Base-by-base conservation (phyloP, 2,797 vertebrate species). In the Uromys caudimaculatus region DNA sequence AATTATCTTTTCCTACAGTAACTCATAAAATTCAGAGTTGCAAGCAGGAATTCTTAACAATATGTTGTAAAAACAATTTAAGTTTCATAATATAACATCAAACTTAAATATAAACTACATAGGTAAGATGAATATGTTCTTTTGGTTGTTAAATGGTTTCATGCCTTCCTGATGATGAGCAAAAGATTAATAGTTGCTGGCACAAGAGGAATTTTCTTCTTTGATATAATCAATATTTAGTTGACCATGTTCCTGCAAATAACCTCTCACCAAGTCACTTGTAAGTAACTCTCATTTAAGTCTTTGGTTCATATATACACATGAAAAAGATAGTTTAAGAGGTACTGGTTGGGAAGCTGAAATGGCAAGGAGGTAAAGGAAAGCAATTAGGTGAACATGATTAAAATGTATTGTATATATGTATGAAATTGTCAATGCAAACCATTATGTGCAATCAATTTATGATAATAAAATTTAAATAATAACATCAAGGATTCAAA, bases 31-130 rank as follows among this genome's bases (percentile, higher is more conserved):
- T 27, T 38, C 76, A 6, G 78, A 96, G 1, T 3, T 50, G 86
- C 41, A 96, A 82, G 60, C 44, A 94, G 35, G 19, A 94, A 91
- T 86, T 78, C 38, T 47, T 81, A 56, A 90, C 81, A 94, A 90
- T 60, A 50, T 4, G 6, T 86, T 21, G 47, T 47, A 29, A 8
- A 91, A 90, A 24, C 24, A 89, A 73, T 73, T 91, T 62, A 29
- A 54, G 17, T 86, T 93, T 90, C 52, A 82, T 60, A 69, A 79
- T 24, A 78, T 47, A 78, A 12, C 60, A 73, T 50, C 44, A 69
- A 41, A 90, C 21, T 90, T 84, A 75, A 76, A 85, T 54, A 56
- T 38, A 52, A 0, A 88, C 17, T 44, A 85, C 35, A 88, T 38
- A 41, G 88, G 16, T 13, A 95, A 92, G 38, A 76, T 69, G n/a